phyloP scores from a whole-genome alignment of 2,113 vertebrate species.

The Rhynchomys soricoides region DNA sequence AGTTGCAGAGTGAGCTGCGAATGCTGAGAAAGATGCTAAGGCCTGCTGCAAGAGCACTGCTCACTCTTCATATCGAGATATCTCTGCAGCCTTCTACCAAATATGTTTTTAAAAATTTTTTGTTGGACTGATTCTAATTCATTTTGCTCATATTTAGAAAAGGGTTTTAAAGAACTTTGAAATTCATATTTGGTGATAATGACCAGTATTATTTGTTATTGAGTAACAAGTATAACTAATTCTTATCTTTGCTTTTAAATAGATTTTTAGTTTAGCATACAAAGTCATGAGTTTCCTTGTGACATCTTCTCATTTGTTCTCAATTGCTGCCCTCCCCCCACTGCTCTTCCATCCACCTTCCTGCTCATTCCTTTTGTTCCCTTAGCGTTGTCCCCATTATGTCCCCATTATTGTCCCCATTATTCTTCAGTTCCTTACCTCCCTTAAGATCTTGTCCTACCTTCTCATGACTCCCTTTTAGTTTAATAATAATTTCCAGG shows the following conservation, averaged over 20 bases:
- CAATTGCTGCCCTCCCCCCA: neutral
- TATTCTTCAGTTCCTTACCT: neutral
- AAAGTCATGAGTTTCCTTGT: neutral
- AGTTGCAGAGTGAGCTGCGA: neutral
- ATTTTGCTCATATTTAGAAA: conserved; percentile 19
- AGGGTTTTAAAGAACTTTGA: conserved; percentile 29
- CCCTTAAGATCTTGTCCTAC: neutral
- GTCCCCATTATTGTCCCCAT: neutral
- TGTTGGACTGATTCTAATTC: neutral
- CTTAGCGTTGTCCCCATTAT: neutral
- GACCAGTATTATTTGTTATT: neutral
- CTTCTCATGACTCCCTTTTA: neutral
- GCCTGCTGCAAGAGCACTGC: neutral
- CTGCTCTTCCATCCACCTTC: neutral
- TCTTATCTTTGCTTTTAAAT: neutral
- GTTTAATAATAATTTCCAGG: neutral
- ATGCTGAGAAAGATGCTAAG: neutral
- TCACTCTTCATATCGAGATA: neutral
- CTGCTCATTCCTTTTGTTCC: neutral
- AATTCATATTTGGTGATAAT: neutral
- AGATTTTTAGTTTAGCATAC: neutral
- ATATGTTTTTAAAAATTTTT: neutral
- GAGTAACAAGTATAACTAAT: neutral
- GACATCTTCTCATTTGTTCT: neutral
- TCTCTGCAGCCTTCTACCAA: neutral